Evolutionary conservation across 2,797 vertebrate genomes (phyloP), one percentile per base, ranked within the genome.

Genomic region (Champsocephalus gunnari): DNA sequence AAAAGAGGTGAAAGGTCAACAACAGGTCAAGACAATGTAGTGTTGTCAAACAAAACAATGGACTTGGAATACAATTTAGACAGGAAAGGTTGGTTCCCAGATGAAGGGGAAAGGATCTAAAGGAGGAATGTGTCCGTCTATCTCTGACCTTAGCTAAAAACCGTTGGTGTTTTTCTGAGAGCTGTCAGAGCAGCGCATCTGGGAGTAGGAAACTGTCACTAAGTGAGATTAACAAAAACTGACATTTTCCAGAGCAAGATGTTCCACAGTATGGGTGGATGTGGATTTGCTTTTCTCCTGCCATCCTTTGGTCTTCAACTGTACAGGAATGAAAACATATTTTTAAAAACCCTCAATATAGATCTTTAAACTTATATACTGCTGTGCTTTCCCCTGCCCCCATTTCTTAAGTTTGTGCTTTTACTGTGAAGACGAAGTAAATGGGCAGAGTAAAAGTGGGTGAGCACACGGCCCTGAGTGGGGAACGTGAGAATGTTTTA

Each of bases 191-290:
- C 77, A 47, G 66, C 59, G 44, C 71, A 79, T 79, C 75, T 81
- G 81, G 83, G 83, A 83, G 71, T 74, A 65, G 69, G 78, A 87
- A 89, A 85, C 72, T 79, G 86, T 87, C 82, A 76, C 63, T 66
- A 21, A 80, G 58, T 43, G 44, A 69, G 70, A 75, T 79, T 0
- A 71, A 65, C 67, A n/a, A 67, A 72, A 66, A 28, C 38, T 66
- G 55, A 77, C 50, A 70, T 89, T 87, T 87, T 88, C 80, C 66
- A 77, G 74, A 73, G 76, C 58, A 69, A 79, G 57, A 50, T 34
- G 67, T 71, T 79, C 81, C 68, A 73, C 71, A 69, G 73, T 58
- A 73, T 67, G 77, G 34, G 72, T 73, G 74, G 79, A 73, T 68
- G 63, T 71, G 71, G 55, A 38, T 85, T 89, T 44, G 57, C 76